Base-by-base conservation (phyloP, 2,888 invertebrate species). In the Noctua janthe region DNA sequence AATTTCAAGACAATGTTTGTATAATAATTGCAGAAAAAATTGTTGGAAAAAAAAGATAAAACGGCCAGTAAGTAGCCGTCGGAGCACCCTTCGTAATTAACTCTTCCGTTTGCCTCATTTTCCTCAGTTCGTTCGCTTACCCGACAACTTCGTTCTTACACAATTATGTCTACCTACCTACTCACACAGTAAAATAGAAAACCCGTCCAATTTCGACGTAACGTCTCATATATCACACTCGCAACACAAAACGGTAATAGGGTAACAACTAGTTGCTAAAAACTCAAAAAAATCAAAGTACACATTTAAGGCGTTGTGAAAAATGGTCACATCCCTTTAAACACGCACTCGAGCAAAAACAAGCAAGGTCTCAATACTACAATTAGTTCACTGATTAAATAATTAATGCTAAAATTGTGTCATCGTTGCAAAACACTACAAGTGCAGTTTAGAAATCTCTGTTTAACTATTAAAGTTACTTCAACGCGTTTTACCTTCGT, bases 401-500 rank as follows among this genome's bases (percentile, higher is more conserved):
- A 87, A 88, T 90, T 87, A 87, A 88, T 79, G 75, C 80, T 76
- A 80, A 78, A 80, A 88, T 90, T 86, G 90, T 88, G 88, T 90
- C 88, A 86, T 87, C 74, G 47, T 90, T 90, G 90, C 90, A 85
- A 89, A 90, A 90, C 83, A 80, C 77, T 83, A 85, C 88, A 82
- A 85, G 78, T 88, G 82, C 76, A 84, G 87, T 90, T 90, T 90
- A 87, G 90, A 89, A 90, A 90, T 88, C 76, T 73, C 35, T 78
- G 80, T 87, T 85, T 85, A 81, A 83, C 86, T 87, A 84, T 86
- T 83, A 85, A 88, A 84, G 87, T 90, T 89, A 89, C 89, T 83
- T 87, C 84, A 89, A 89, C 79, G 84, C 88, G 80, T 92, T 92
- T 94, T 92, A 92, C 94, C 94, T 94, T 93, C 93, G 88, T 91